phyloP scores from a whole-genome alignment of 2,113 vertebrate genomes.

The Engystomops pustulosus region DNA sequence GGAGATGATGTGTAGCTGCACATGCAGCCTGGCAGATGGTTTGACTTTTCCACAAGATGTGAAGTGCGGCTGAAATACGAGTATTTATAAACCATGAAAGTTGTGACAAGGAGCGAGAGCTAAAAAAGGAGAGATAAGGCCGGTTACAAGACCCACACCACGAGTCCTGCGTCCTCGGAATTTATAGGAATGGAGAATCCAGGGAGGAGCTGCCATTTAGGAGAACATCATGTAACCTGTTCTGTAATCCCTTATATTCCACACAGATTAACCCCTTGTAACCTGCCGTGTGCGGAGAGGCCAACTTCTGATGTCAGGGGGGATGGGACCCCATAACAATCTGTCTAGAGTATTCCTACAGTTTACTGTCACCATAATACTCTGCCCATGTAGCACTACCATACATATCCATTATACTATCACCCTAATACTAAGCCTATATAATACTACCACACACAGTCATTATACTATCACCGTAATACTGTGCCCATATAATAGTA shows the following conservation, averaged over 20 bases:
- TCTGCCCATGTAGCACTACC: too few species aligned
- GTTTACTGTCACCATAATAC: too few species aligned
- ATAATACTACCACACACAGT: too few species aligned
- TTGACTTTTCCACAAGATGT: constrained; percentile 68
- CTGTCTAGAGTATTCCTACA: too few species aligned
- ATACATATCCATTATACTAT: too few species aligned
- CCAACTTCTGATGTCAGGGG: too few species aligned
- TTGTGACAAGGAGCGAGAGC: constrained; percentile 64
- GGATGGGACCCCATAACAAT: too few species aligned
- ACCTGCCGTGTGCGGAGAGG: too few species aligned
- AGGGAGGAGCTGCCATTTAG: constrained; percentile 68
- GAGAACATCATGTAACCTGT: constrained; percentile 54
- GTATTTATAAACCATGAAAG: constrained; percentile 72
- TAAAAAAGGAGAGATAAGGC: constrained; percentile 54
- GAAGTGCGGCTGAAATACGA: constrained; percentile 67
- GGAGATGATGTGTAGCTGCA: constrained; percentile 70
- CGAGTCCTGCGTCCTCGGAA: constrained; percentile 22
- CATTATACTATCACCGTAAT: too few species aligned
- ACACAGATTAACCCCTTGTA: constrained; percentile 21
- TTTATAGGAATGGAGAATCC: constrained; percentile 22
- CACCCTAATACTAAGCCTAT: too few species aligned
- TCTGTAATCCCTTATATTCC: constrained; percentile 58
- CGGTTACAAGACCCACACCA: constrained; percentile 19
- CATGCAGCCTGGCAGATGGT: constrained; percentile 74
- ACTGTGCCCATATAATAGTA: too few species aligned